Evolutionary conservation across 1,140 invertebrate genomes (phyloP).

Genomic region (Pseudomyrmex flavicornis): DNA sequence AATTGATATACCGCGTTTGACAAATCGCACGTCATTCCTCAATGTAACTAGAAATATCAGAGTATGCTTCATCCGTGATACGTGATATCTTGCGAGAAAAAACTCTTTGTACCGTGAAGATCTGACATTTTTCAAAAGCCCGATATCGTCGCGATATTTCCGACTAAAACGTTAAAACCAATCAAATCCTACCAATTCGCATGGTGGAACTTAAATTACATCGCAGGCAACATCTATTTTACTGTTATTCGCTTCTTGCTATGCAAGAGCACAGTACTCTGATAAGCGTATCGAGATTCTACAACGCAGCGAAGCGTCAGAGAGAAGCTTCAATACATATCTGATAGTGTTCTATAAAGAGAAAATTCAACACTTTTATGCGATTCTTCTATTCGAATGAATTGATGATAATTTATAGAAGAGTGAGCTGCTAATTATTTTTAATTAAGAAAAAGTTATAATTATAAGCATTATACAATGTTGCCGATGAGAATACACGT

Average conservation of each 20-base stretch:
- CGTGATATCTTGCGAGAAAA: constrained; percentile 7
- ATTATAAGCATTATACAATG: background rate
- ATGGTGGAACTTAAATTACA: constrained; percentile 45
- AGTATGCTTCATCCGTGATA: background rate
- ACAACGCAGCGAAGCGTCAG: constrained; percentile 15
- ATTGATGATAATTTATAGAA: background rate
- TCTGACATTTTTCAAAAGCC: constrained; percentile 19
- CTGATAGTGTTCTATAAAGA: background rate
- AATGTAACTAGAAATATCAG: background rate
- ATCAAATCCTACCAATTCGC: constrained; percentile 49
- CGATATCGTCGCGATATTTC: constrained; percentile 35
- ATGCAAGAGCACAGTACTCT: constrained; percentile 16
- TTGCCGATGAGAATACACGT: too few species aligned
- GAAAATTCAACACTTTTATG: constrained; percentile 38
- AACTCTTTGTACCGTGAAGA: background rate
- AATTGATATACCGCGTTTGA: constrained; percentile 18
- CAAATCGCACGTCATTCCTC: constrained; percentile 19
- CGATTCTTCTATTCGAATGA: constrained; percentile 15
- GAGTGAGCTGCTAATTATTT: background rate
- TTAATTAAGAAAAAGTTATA: background rate
- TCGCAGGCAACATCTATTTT: constrained; percentile 33
- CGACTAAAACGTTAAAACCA: constrained; percentile 53
- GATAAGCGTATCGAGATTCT: constrained; percentile 48
- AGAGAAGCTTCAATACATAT: constrained; percentile 44
- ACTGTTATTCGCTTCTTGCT: constrained; percentile 42